Evolutionary conservation across 2,797 vertebrate species (phyloP), one percentile per base, ranked within the genome.

Genomic region (Phalloptychus januarius): DNA sequence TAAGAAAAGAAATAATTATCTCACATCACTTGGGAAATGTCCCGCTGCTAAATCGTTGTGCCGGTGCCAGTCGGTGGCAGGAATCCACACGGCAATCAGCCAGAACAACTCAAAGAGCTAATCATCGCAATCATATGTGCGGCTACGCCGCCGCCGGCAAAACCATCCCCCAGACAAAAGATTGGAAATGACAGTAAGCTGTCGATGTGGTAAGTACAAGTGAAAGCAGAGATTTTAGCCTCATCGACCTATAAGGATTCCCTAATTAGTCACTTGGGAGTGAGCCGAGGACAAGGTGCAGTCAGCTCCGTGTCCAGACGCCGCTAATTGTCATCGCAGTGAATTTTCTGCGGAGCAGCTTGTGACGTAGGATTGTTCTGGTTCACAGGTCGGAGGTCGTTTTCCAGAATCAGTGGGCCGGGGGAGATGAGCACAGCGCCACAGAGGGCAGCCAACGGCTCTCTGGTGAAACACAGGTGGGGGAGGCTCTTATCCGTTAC

Each of bases 381-480:
- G 75, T 89, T 85, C 46, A 50, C 83, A 97, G 97, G 90, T 88
- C 89, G 61, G 91, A 82, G 71, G 91, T 90, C 65, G 67, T 90
- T 75, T 96, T 95, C 54, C 93, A 95, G 38, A 79, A 91, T 54
- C 91, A 70, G 78, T 87, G 88, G 93, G 93, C 93, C 2, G 95
- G 96, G 85, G 87, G 86, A 88, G 94, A 91, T 7, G 95, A 95
- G 88, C 93, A 93, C 79, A 82, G 88, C 48, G 91, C 89, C 65
- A 72, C 11, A 90, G 93, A 96, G 71, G 86, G 28, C 78, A 90
- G 95, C 79, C 95, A 96, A 84, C 94, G 95, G 40, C 93, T 92
- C 0, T 73, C 95, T 81, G 90, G 93, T 23, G 90, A 89, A 85
- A 95, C 90, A 7, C 93, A 97, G 96, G 98, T 98, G 94, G 75